These are phyloP conservation scores for Trichomycterus rosablanca DNA, from an alignment of 2,113 vertebrate species.

Conservation along the genomic window DNA sequence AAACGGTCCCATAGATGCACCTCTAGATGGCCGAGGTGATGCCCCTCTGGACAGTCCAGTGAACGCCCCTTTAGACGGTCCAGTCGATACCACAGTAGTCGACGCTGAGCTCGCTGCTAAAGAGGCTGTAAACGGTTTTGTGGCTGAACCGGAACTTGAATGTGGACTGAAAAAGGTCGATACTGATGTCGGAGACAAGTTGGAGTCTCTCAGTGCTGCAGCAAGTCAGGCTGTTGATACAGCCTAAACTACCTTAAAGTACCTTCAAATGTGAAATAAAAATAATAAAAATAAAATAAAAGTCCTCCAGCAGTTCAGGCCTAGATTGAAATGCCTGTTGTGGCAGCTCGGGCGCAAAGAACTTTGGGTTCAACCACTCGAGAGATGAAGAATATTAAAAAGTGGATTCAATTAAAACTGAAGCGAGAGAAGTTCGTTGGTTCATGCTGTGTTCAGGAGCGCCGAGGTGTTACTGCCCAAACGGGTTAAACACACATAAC, in stretches of 20 bases:
- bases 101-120: conserved; percentile 36
- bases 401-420: not conserved
- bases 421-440: not conserved
- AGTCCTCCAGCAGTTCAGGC: not conserved
- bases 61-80: conserved; percentile 7
- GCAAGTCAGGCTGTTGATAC: conserved; percentile 55
- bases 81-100: not conserved
- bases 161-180: conserved; percentile 69
- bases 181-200: conserved; percentile 50
- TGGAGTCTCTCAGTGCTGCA: conserved; percentile 53
- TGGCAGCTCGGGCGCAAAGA: no score
- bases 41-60: not conserved
- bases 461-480: conserved; percentile 28
- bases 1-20: not conserved
- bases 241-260: conserved; percentile 54
- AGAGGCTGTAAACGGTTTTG: conserved; percentile 60
- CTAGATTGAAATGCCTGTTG: no score
- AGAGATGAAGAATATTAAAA: no score
- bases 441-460: conserved; percentile 14
- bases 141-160: conserved; percentile 57
- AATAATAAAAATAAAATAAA: conserved; percentile 35
- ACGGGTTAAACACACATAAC: conserved; percentile 22
- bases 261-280: conserved; percentile 46
- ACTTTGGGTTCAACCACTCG: not conserved
- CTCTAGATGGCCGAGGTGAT: conserved; percentile 20